These are phyloP conservation scores for Magallana ariakensis DNA, from an alignment of 1,140 invertebrate genomes.

Conservation along the genomic window DNA sequence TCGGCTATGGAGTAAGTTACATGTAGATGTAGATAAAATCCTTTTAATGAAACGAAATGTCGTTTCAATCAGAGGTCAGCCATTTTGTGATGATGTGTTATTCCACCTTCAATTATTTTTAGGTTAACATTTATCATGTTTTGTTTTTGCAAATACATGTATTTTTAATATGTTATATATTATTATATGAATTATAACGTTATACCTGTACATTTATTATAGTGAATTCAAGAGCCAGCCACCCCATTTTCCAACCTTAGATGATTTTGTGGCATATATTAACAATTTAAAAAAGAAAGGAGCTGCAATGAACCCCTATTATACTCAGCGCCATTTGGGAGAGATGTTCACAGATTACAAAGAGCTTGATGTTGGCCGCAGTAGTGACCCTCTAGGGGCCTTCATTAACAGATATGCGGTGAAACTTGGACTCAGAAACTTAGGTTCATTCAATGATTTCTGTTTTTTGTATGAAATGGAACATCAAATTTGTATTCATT, in stretches of 20 bases:
- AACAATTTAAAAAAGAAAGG: slow-evolving; percentile 57
- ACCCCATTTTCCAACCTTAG: slow-evolving; percentile 56
- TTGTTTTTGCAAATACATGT: too few species aligned
- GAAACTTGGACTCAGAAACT: slow-evolving; percentile 44
- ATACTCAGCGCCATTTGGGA: slow-evolving; percentile 54
- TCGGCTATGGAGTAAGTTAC: too few species aligned
- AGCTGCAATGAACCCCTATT: slow-evolving; percentile 59
- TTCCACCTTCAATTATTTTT: too few species aligned
- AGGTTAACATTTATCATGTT: too few species aligned
- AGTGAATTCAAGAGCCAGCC: slow-evolving; percentile 58
- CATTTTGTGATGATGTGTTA: too few species aligned
- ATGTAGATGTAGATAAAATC: too few species aligned
- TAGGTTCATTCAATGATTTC: slow-evolving; percentile 28
- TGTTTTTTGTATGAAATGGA: too few species aligned
- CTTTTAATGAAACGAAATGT: too few species aligned
- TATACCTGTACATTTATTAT: slow-evolving; percentile 15
- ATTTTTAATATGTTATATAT: too few species aligned
- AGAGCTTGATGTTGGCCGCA: slow-evolving; percentile 46
- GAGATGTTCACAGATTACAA: slow-evolving; percentile 48
- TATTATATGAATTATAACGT: too few species aligned
- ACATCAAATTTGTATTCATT: not conserved
- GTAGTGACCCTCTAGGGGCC: slow-evolving; percentile 52
- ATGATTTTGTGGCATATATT: slow-evolving; percentile 54
- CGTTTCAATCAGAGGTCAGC: too few species aligned
- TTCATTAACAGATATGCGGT: slow-evolving; percentile 56